These are phyloP conservation scores for Dendrolimus kikuchii DNA, from an alignment of 1,140 invertebrate species.

Conservation along the genomic window DNA sequence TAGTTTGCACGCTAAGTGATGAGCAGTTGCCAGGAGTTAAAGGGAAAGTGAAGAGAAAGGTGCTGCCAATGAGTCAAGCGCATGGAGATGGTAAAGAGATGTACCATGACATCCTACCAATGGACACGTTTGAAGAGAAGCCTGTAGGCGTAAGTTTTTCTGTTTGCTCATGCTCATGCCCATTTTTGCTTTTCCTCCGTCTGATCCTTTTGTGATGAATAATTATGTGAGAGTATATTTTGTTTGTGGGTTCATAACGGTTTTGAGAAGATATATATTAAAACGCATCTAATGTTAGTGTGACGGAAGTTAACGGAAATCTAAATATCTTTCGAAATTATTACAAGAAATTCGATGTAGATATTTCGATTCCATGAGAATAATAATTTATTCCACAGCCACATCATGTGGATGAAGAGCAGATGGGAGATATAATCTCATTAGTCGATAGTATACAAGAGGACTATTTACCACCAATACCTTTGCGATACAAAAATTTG, in stretches of 20 bases:
- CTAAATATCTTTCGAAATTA: too few species aligned
- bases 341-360: too few species aligned
- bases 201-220: too few species aligned
- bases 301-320: background rate
- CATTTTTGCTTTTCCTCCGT: background rate
- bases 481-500: conserved; percentile 45
- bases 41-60: conserved; percentile 31
- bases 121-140: conserved; percentile 14
- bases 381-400: conserved; percentile 32
- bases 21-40: conserved; percentile 46
- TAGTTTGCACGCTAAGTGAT: conserved; percentile 64
- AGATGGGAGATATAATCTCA: conserved; percentile 66
- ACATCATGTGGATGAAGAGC: conserved; percentile 51
- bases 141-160: conserved; percentile 18
- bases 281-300: background rate
- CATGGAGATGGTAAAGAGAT: conserved; percentile 41
- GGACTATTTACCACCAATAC: conserved; percentile 61
- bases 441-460: conserved; percentile 68
- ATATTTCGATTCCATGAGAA: conserved; percentile 12
- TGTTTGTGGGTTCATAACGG: too few species aligned
- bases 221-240: too few species aligned
- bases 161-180: conserved; percentile 7
- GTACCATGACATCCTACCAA: conserved; percentile 24
- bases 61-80: conserved; percentile 29
- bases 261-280: background rate